phyloP scores from a whole-genome alignment of 2,888 invertebrate species.

The Lagria hirta region DNA sequence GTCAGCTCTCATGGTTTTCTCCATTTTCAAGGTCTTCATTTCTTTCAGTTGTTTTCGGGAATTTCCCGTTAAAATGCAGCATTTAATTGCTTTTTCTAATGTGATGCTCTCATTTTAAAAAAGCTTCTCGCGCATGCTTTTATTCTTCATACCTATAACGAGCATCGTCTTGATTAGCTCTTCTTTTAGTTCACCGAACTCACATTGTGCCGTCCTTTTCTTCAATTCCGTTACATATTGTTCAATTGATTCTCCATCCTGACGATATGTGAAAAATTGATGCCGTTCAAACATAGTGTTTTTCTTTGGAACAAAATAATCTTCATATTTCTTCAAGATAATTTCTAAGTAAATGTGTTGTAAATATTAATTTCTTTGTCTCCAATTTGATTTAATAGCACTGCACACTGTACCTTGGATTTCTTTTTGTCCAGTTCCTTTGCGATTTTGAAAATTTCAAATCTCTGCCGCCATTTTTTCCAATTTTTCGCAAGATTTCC shows the following conservation, averaged over 20 bases:
- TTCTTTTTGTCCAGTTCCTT: too few species aligned
- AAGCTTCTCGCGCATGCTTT: background rate
- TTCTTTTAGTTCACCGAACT: background rate
- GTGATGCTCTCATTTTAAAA: background rate
- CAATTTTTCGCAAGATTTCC: too few species aligned
- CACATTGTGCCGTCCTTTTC: background rate
- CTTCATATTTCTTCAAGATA: too few species aligned
- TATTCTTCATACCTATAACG: background rate
- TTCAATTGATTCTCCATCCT: background rate
- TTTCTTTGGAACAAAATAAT: too few species aligned
- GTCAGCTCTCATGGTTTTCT: background rate
- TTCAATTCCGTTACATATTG: slow-evolving; percentile 2
- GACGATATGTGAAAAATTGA: background rate
- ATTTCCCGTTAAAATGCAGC: background rate
- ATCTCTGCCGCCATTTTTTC: too few species aligned
- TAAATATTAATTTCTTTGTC: too few species aligned
- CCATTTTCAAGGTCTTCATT: background rate
- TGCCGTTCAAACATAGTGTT: background rate
- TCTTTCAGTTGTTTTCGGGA: background rate
- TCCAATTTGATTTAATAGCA: too few species aligned
- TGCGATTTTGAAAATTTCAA: too few species aligned
- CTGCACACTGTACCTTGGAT: too few species aligned
- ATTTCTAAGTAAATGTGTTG: too few species aligned
- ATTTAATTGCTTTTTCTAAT: background rate
- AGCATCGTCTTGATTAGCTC: background rate